Evolutionary conservation across 1,140 invertebrate species (phyloP), one percentile per base, ranked within the genome.

Genomic region (Battus philenor): DNA sequence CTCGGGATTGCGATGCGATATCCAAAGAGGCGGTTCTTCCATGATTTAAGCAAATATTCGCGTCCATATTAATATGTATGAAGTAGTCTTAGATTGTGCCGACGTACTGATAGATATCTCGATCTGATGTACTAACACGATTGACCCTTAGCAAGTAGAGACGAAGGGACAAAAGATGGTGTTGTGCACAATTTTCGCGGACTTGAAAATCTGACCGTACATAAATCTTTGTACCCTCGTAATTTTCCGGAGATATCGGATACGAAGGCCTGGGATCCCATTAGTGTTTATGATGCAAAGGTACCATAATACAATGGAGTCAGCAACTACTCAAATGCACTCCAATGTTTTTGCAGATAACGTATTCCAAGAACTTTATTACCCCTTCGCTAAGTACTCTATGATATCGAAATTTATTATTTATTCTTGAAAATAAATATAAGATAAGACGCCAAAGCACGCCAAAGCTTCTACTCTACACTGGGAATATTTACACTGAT

Each of bases 61-160:
- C n/a, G n/a, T n/a, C 49, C 51, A 55, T 47, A 69, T 80, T 65
- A 78, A 81, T 70, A 81, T 81, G 70, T 69, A 81, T 81, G 68
- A 69, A 53, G n/a, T n/a, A n/a, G n/a, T n/a, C n/a, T n/a, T n/a
- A n/a, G n/a, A n/a, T n/a, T n/a, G n/a, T n/a, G n/a, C n/a, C n/a
- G n/a, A n/a, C n/a, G n/a, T n/a, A n/a, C n/a, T n/a, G n/a, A n/a
- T n/a, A n/a, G n/a, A n/a, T n/a, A 44, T 56, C 49, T 47, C 50
- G 53, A 57, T 54, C 39, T 44, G 46, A 55, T 43, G 64, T 54
- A 56, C 61, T 63, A 62, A 66, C 62, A 68, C 50, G 52, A 58
- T 44, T 63, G 57, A 73, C 75, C 75, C 70, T 56, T 71, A 75
- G 62, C 64, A 54, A 69, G 68, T 58, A 57, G 50, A 34, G 48